Evolutionary conservation across 2,113 vertebrate genomes (phyloP), one percentile per base, ranked within the genome.

Genomic region (Amphiprion ocellaris): DNA sequence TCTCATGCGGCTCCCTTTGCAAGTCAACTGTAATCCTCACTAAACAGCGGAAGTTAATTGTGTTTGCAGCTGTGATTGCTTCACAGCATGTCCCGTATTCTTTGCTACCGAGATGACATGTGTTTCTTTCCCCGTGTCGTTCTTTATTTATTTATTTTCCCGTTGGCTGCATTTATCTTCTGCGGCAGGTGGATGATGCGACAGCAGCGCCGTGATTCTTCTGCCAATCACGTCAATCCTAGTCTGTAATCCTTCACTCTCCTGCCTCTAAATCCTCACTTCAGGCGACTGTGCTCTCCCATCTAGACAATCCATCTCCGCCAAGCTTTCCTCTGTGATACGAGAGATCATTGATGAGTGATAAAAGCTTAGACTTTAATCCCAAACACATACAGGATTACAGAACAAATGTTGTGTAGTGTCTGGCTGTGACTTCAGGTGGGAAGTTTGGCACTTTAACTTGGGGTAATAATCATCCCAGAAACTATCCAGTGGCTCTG

Each of bases 281-380:
- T 76, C 81, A 83, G 84, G 85, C 76, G 5, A 47, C 66, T 47
- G 60, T 60, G 69, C 74, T 78, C 65, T 62, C 78, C 54, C 64
- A 88, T 90, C 87, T 79, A 71, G 71, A 86, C 77, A 67, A 84
- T 80, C 74, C 66, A 86, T 87, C 88, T 84, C 70, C 1, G 19
- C 65, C 39, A n/a, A 89, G 83, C 69, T 81, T 77, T 62, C 68
- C 64, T 77, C 71, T 72, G 53, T 49, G 72, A 84, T 69, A 81
- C 14, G 55, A 74, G 66, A 77, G 79, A 92, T 87, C 68, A 58
- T 17, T 79, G 75, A 89, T 81, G 72, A 81, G 64, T 44, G 87
- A 89, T 91, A 87, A 85, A 68, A 60, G 80, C 80, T 90, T 54
- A 80, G 71, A 21, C 68, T 82, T 80, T 87, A 91, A 91, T 90